Percentiles rank a stretch among this genome's conserved stretches.
These are phyloP conservation scores for Stegana nigrithorax DNA, from an alignment of 2,888 invertebrate genomes.

Conservation along the genomic window DNA sequence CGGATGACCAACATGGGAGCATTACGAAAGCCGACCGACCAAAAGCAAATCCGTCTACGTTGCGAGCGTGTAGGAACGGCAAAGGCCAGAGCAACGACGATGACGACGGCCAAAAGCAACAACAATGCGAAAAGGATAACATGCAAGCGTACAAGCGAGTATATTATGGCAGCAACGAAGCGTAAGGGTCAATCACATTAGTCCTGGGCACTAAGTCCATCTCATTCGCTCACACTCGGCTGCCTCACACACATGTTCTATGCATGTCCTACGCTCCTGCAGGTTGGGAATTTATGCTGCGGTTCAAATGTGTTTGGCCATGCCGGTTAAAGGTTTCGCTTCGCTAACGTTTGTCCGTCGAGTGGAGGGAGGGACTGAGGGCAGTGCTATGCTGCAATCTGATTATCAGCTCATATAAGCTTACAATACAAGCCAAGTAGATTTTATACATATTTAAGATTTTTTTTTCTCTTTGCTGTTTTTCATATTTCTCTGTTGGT, in stretches of 20 bases:
- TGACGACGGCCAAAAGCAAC: neutral
- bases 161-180: conserved; percentile 56
- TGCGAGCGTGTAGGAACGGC: too few relatives aligned
- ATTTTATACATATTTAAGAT: neutral
- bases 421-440: neutral
- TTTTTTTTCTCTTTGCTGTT: neutral
- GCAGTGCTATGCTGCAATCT: neutral
- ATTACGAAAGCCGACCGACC: neutral
- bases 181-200: conserved; percentile 61
- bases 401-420: conserved; percentile 5
- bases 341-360: neutral
- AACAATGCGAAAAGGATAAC: conserved; percentile 38
- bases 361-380: neutral
- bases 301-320: neutral
- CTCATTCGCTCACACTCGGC: neutral
- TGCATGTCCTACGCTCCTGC: neutral
- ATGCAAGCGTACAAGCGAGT: conserved; percentile 36
- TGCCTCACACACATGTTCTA: neutral
- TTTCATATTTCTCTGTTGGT: neutral
- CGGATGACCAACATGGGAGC: conserved; percentile 61
- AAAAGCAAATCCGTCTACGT: too few relatives aligned
- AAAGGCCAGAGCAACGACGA: conserved; percentile 2
- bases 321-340: too few relatives aligned
- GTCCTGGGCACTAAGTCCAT: conserved; percentile 37
- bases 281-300: neutral